Conservation (phyloP, 2,113 vertebrate species). For the Paralichthys olivaceus region DNA sequence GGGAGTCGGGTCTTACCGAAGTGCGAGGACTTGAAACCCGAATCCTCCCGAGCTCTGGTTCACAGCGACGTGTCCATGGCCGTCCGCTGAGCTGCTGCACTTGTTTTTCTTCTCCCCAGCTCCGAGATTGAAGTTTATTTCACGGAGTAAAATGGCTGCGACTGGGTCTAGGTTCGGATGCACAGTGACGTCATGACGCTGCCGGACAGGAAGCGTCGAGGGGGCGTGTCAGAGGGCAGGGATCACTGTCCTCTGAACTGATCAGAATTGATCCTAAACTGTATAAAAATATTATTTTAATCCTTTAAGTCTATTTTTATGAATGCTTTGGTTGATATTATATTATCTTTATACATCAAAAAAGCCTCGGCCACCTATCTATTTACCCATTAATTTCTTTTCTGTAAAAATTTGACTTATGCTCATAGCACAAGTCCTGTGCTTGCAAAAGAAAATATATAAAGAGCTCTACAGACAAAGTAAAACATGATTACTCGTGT, state of each 20-base stretch:
- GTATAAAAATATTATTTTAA: too few relatives aligned
- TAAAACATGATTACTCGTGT: too few relatives aligned
- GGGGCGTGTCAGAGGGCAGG: constrained; percentile 23
- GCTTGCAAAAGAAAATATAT: too few relatives aligned
- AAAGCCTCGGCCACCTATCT: too few relatives aligned
- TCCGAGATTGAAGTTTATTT: constrained; percentile 81
- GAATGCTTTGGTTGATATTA: too few relatives aligned
- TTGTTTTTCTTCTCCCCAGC: constrained; percentile 25
- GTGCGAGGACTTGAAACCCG: background rate
- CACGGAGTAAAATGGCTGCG: constrained; percentile 85
- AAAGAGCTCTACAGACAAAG: too few relatives aligned
- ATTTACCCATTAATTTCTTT: too few relatives aligned
- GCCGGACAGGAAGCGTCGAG: constrained; percentile 13
- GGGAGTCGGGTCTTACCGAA: constrained; percentile 59
- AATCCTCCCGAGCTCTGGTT: constrained; percentile 13
- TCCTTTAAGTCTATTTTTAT: too few relatives aligned
- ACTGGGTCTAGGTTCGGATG: constrained; percentile 69
- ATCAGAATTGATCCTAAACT: background rate
- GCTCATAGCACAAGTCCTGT: too few relatives aligned
- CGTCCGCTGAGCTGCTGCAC: background rate
- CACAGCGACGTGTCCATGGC: constrained; percentile 19
- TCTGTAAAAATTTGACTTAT: too few relatives aligned
- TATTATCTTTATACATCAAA: too few relatives aligned
- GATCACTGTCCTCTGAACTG: background rate
- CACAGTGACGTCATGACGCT: constrained; percentile 79